Evolutionary conservation across 2,113 vertebrate species (phyloP).

Genomic region (Centropus unirufus): DNA sequence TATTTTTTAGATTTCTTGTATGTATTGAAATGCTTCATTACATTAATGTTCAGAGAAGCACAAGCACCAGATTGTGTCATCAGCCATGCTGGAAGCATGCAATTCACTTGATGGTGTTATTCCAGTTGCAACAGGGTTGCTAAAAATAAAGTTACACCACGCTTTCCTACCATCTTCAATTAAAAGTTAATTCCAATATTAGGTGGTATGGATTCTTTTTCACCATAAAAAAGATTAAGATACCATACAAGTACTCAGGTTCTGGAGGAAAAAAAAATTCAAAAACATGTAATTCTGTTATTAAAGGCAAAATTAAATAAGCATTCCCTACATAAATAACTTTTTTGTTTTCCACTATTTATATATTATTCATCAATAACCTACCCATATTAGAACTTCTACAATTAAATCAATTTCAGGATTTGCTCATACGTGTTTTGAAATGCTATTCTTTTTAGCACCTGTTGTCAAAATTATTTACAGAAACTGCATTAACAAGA

Average conservation of each 20-base stretch:
- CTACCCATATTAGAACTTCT: background rate
- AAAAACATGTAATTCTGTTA: background rate
- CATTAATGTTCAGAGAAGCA: background rate
- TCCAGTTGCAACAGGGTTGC: background rate
- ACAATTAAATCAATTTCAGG: slow-evolving; percentile 45
- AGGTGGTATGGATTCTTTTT: background rate
- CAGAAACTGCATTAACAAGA: background rate
- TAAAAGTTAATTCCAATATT: background rate
- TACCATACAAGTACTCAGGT: background rate
- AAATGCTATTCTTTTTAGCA: slow-evolving; percentile 45
- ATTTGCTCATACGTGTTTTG: slow-evolving; percentile 26
- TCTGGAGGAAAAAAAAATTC: background rate
- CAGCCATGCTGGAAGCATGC: background rate
- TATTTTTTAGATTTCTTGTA: background rate
- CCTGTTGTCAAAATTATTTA: slow-evolving; percentile 42
- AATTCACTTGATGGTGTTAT: background rate
- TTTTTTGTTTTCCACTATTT: background rate
- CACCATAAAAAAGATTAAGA: background rate
- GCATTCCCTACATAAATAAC: background rate
- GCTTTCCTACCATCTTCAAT: background rate
- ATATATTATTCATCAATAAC: slow-evolving; percentile 17
- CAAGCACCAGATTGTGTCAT: background rate
- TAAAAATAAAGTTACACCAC: background rate
- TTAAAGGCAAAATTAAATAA: slow-evolving; percentile 25
- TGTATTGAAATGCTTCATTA: background rate